These are phyloP conservation scores for Trachurus trachurus DNA, from an alignment of 2,797 vertebrate species.

Conservation along the genomic window DNA sequence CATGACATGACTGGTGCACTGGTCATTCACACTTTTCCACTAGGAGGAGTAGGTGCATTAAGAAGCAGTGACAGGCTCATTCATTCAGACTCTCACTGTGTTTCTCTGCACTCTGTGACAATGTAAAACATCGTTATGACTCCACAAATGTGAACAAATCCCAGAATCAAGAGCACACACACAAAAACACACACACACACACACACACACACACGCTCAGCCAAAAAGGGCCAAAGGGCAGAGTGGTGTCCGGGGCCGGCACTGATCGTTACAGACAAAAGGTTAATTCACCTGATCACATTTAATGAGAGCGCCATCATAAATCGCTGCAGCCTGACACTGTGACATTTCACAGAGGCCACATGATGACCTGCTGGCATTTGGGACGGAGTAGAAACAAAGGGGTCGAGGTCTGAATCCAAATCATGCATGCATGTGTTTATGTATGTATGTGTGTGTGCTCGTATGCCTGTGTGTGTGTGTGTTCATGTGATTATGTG, in stretches of 20 bases:
- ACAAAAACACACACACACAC: no score
- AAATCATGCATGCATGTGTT: constrained; percentile 30
- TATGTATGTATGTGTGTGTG: constrained; percentile 14
- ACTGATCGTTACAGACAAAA: constrained; percentile 65
- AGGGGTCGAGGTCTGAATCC: constrained; percentile 58
- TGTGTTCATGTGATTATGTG: neutral
- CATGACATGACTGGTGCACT: neutral
- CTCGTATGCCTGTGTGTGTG: neutral
- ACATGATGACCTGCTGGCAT: constrained; percentile 72
- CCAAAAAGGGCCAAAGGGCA: constrained; percentile 25
- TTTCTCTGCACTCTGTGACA: constrained; percentile 8
- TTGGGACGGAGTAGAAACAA: constrained; percentile 56
- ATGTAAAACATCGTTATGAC: neutral
- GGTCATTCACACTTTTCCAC: constrained; percentile 20
- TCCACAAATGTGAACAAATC: neutral
- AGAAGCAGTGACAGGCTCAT: constrained; percentile 6
- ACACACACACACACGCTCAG: neutral
- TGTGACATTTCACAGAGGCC: constrained; percentile 73
- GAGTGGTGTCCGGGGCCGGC: constrained; percentile 31
- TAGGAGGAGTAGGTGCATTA: constrained; percentile 30
- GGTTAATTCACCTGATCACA: constrained; percentile 80
- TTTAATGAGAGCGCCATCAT: constrained; percentile 74
- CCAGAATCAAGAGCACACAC: no score
- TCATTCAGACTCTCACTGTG: neutral
- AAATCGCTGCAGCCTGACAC: constrained; percentile 65